phyloP scores from a whole-genome alignment of 2,797 vertebrate species.

The Botia kubotai region DNA sequence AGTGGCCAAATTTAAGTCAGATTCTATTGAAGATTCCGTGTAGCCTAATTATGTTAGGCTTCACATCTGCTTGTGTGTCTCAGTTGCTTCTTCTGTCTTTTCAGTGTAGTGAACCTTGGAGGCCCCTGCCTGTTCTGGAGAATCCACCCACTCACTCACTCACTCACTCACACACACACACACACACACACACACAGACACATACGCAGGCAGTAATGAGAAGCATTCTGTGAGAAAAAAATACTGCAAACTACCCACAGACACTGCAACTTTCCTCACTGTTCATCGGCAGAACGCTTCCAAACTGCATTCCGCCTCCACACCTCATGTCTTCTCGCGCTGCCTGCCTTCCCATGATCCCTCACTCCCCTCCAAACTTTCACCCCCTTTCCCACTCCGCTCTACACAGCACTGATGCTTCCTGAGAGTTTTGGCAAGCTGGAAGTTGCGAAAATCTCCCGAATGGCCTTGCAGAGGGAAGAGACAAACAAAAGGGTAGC shows the following conservation, averaged over 20 bases:
- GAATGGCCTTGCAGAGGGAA: conserved; percentile 57
- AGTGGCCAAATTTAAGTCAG: conserved; percentile 52
- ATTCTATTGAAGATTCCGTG: conserved; percentile 49
- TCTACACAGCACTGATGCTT: conserved; percentile 48
- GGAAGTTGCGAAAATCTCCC: conserved; percentile 65
- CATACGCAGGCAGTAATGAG: conserved; percentile 62
- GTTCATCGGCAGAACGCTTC: conserved; percentile 61
- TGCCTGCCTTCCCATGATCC: conserved; percentile 57
- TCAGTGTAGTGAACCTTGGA: conserved; percentile 71
- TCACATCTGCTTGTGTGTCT: conserved; percentile 65
- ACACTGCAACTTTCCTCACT: conserved; percentile 60
- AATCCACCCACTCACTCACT: conserved; percentile 60
- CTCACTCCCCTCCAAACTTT: conserved; percentile 17
- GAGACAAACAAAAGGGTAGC: conserved; percentile 63
- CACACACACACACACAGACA: conserved; percentile 19
- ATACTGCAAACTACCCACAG: conserved; percentile 63
- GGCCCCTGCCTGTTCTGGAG: conserved; percentile 64
- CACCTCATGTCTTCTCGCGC: conserved; percentile 61
- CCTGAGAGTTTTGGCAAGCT: conserved; percentile 56
- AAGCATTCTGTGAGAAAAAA: conserved; percentile 61
- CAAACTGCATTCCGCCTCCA: conserved; percentile 64
- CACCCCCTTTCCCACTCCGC: not conserved
- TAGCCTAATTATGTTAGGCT: conserved; percentile 56
- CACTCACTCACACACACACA: conserved; percentile 31
- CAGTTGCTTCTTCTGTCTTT: conserved; percentile 65